A percentile compares a stretch with the other conserved stretches of the same genome.
phyloP scores from a whole-genome alignment of 2,888 invertebrate species.

The Acleris holmiana region DNA sequence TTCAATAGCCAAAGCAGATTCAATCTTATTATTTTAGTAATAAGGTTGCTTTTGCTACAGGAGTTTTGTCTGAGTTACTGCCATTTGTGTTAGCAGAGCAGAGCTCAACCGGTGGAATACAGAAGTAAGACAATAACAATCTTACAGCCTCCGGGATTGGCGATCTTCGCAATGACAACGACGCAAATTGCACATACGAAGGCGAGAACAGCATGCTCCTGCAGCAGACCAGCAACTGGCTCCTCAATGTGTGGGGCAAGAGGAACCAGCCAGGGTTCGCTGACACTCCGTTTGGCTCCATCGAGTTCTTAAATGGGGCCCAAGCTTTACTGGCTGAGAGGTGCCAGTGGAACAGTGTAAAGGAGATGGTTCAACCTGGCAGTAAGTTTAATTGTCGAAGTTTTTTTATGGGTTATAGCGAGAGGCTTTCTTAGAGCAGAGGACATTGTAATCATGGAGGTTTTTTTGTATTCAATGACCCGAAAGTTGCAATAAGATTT shows the following conservation, averaged over 20 bases:
- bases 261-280: conserved; percentile 62
- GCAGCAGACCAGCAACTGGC: conserved; percentile 95
- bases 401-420: too few species aligned
- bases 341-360: conserved; percentile 74
- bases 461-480: too few species aligned
- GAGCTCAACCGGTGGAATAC: too few species aligned
- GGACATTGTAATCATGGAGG: too few species aligned
- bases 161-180: conserved; percentile 90
- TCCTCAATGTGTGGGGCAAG: conserved; percentile 86
- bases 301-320: conserved; percentile 86
- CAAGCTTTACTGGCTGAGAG: conserved; percentile 80
- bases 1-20: too few species aligned
- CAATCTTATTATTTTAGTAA: too few species aligned
- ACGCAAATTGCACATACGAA: conserved; percentile 95
- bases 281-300: conserved; percentile 86
- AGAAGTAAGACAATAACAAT: too few species aligned
- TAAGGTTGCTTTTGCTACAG: too few species aligned
- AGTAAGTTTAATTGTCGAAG: conserved; percentile 65
- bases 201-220: conserved; percentile 95
- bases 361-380: conserved; percentile 79
- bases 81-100: too few species aligned
- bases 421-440: not conserved
- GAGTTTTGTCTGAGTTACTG: too few species aligned
- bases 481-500: too few species aligned
- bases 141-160: conserved; percentile 88